Conservation (phyloP, 2,888 invertebrate species). For the Sturmia bella region DNA sequence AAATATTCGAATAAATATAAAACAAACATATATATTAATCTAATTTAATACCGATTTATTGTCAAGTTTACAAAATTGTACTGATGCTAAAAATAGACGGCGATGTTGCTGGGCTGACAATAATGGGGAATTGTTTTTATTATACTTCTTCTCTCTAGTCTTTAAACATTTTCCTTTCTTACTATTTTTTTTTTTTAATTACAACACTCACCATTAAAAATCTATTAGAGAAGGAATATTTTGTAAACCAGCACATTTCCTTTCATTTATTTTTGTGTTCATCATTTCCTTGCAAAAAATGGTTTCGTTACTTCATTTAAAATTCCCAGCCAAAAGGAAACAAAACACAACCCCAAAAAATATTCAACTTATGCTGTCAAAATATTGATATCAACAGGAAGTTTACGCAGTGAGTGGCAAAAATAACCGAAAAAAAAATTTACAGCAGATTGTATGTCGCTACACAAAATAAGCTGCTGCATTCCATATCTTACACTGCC, state of each 20-base stretch:
- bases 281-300: constrained; percentile 38
- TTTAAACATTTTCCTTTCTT: not conserved
- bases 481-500: not conserved
- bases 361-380: constrained; percentile 27
- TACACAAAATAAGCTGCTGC: not conserved
- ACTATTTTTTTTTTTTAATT: constrained; percentile 25
- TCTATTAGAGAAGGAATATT: constrained; percentile 40
- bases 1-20: no score
- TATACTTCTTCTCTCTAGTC: no score
- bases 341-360: constrained; percentile 18
- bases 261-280: constrained; percentile 27
- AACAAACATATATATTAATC: no score
- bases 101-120: no score
- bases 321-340: constrained; percentile 1
- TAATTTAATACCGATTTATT: no score
- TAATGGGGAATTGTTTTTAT: no score
- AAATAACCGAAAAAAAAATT: not conserved
- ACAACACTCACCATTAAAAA: constrained; percentile 35
- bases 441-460: constrained; percentile 25
- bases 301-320: not conserved
- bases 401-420: constrained; percentile 31
- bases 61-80: no score
- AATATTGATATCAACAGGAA: constrained; percentile 63
- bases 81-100: no score
- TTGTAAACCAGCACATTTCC: constrained; percentile 23